A percentile compares a stretch with the other conserved stretches of the same genome.
Evolutionary conservation across 2,888 invertebrate genomes (phyloP).

Genomic region (Drosophila sordidapex): DNA sequence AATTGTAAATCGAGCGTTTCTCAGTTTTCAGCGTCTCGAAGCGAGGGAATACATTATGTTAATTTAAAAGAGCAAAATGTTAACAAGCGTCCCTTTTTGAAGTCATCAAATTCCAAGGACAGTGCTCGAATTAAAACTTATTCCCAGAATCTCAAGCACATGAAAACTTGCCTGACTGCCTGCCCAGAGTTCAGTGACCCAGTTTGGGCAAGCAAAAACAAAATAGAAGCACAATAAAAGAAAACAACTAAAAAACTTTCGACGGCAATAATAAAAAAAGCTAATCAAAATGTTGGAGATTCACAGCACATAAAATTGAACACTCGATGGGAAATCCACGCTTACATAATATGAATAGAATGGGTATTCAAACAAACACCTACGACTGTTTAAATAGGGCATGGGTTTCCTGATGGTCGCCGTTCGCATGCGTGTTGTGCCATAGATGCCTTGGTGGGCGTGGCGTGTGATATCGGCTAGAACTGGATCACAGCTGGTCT

Average conservation of each 20-base stretch:
- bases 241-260: background rate
- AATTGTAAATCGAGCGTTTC: background rate
- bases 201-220: conserved; percentile 2
- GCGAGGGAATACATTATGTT: background rate
- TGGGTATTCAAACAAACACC: conserved; percentile 50
- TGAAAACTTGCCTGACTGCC: conserved; percentile 9
- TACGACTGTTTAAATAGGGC: conserved; percentile 82
- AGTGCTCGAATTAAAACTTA: background rate
- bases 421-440: conserved; percentile 79
- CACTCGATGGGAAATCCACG: background rate
- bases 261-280: background rate
- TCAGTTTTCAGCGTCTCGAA: background rate
- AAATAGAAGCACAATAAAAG: background rate
- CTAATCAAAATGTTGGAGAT: background rate
- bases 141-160: conserved; percentile 4
- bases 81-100: background rate
- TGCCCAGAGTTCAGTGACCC: conserved; percentile 29
- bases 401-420: conserved; percentile 82
- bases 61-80: background rate
- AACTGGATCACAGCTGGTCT: conserved; percentile 25
- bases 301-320: conserved; percentile 5
- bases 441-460: conserved; percentile 74
- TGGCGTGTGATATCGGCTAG: conserved; percentile 62
- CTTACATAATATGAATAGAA: background rate
- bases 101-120: background rate